Conservation (phyloP, 2,113 vertebrate genomes). For the Psilopogon haemacephalus region DNA sequence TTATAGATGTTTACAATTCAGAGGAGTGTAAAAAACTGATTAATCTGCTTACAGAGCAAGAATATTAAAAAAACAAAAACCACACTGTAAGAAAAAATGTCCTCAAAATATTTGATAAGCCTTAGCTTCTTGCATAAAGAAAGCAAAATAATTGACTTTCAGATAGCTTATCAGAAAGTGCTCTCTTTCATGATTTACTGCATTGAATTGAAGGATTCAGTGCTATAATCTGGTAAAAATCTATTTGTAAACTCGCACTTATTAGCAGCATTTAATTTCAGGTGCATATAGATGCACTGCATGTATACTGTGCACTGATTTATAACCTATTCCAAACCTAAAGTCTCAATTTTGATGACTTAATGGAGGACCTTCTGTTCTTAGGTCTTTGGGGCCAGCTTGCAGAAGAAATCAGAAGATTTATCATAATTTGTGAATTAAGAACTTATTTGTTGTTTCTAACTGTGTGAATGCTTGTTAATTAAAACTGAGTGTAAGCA, state of each 20-base stretch:
- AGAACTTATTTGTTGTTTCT: neutral
- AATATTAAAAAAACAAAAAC: neutral
- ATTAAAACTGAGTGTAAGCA: neutral
- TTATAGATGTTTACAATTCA: neutral
- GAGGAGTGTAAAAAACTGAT: neutral
- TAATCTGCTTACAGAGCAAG: neutral
- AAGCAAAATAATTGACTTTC: neutral
- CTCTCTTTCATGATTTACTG: neutral
- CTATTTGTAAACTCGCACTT: neutral
- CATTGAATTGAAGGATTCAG: neutral
- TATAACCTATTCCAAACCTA: neutral
- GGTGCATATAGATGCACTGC: neutral
- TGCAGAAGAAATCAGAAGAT: neutral
- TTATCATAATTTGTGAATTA: accelerated
- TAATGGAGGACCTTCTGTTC: too few relatives aligned
- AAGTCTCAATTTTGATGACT: neutral
- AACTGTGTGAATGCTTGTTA: neutral
- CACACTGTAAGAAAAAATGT: neutral
- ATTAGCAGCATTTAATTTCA: neutral
- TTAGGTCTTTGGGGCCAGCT: neutral
- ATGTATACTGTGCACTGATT: neutral
- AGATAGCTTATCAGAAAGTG: neutral
- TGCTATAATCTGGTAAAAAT: neutral
- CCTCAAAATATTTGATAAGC: neutral
- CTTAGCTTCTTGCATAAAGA: neutral